Evolutionary conservation across 2,797 vertebrate species (phyloP).

Genomic region (Kryptopterus vitreolus): DNA sequence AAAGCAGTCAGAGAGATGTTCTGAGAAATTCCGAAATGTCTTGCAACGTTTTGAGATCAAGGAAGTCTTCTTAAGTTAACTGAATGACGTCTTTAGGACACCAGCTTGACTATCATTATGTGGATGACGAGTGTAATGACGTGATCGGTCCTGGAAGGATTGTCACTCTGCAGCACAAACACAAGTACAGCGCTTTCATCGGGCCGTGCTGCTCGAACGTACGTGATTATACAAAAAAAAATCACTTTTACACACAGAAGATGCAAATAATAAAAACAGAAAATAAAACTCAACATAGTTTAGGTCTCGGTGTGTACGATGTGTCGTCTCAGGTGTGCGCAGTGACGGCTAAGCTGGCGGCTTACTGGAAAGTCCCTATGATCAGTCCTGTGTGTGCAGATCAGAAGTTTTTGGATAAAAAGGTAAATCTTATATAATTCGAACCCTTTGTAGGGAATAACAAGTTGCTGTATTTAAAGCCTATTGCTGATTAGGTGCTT

Average conservation of each 20-base stretch:
- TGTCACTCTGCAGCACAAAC: slow-evolving; percentile 39
- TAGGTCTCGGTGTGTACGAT: background rate
- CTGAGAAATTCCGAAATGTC: no score
- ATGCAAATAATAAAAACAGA: background rate
- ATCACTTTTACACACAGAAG: background rate
- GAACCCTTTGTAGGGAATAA: no score
- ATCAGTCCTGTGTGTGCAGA: slow-evolving; percentile 60
- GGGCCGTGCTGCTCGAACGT: slow-evolving; percentile 58
- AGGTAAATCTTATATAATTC: slow-evolving; percentile 35
- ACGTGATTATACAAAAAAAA: background rate
- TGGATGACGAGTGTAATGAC: slow-evolving; percentile 58
- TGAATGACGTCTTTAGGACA: slow-evolving; percentile 48
- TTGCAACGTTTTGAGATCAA: no score
- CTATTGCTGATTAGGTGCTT: background rate
- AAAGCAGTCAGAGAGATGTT: no score
- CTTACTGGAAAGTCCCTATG: slow-evolving; percentile 61
- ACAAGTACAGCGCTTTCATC: slow-evolving; percentile 60
- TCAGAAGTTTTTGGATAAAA: slow-evolving; percentile 58
- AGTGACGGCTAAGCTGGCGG: slow-evolving; percentile 56
- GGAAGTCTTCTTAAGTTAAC: no score
- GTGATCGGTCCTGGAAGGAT: slow-evolving; percentile 57
- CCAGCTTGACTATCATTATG: slow-evolving; percentile 54
- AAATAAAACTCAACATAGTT: background rate
- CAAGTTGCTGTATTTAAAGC: background rate
- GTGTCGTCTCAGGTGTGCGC: slow-evolving; percentile 55